These are phyloP conservation scores for Rhabdornis inornatus DNA, from an alignment of 2,113 vertebrate species.

Conservation along the genomic window DNA sequence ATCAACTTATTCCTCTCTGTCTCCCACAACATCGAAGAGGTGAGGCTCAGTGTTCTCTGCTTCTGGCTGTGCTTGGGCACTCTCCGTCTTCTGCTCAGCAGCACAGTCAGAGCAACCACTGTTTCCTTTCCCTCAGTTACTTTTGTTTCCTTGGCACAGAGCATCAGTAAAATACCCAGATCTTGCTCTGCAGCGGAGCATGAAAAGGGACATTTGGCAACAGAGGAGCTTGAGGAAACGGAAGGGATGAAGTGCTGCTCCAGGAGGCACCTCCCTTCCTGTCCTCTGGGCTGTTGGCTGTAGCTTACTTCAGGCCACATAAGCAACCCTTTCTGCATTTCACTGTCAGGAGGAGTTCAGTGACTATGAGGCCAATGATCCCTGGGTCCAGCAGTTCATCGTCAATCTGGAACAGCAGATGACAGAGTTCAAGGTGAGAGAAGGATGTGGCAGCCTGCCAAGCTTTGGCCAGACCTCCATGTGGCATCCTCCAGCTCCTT, in stretches of 20 bases:
- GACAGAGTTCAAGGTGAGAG: conserved; percentile 93
- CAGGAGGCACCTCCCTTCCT: not conserved
- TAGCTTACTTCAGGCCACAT: not conserved
- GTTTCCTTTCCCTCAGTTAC: not conserved
- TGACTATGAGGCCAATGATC: conserved; percentile 96
- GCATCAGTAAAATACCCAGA: not conserved
- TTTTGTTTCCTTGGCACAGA: not conserved
- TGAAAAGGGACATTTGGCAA: not conserved
- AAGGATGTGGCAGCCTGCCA: not conserved
- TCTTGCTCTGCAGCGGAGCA: not conserved
- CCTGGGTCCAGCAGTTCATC: conserved; percentile 98
- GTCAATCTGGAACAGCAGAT: conserved; percentile 95
- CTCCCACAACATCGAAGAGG: conserved; percentile 98
- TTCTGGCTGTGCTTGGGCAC: not conserved
- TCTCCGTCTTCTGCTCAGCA: not conserved
- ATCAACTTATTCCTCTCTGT: conserved; percentile 94
- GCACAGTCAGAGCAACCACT: not conserved
- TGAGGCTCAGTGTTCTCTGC: conserved; percentile 39
- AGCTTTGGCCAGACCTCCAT: not conserved
- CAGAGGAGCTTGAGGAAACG: not conserved
- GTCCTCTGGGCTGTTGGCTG: accelerated
- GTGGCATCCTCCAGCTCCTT: not conserved
- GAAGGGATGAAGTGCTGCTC: not conserved
- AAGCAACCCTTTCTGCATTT: not conserved
- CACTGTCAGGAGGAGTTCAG: conserved; percentile 91